Evolutionary conservation across 2,888 invertebrate genomes (phyloP).

Genomic region (Anticlea derivata): DNA sequence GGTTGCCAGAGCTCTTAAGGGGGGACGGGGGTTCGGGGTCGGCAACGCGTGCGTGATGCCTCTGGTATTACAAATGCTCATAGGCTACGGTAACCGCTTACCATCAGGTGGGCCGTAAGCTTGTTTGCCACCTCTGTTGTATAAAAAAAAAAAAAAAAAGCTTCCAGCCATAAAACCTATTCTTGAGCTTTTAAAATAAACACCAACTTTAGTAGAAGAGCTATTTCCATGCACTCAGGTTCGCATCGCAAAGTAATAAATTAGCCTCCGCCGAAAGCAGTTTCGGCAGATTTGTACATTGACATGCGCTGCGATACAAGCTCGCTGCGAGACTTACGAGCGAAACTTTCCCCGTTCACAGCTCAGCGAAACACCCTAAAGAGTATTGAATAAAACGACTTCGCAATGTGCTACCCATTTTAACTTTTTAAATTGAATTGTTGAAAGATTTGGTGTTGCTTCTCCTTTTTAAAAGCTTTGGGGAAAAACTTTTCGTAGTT

Average conservation of each 20-base stretch:
- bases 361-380: conserved; percentile 32
- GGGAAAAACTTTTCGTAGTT: conserved; percentile 14
- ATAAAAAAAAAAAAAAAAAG: too few relatives aligned
- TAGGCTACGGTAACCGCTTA: too few relatives aligned
- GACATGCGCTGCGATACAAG: conserved; percentile 26
- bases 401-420: conserved; percentile 30
- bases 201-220: neutral
- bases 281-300: conserved; percentile 32
- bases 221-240: conserved; percentile 2
- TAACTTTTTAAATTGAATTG: conserved; percentile 33
- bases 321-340: conserved; percentile 24
- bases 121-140: too few relatives aligned
- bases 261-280: conserved; percentile 25
- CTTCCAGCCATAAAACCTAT: too few relatives aligned
- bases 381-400: conserved; percentile 38
- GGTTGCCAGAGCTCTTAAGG: too few relatives aligned
- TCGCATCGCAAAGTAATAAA: conserved; percentile 23
- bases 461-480: conserved; percentile 21
- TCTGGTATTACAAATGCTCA: too few relatives aligned
- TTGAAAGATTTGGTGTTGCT: conserved; percentile 23
- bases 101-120: too few relatives aligned
- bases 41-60: too few relatives aligned
- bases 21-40: too few relatives aligned
- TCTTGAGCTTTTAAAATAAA: too few relatives aligned
- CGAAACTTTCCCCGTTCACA: conserved; percentile 29